These are phyloP conservation scores for Deilephila elpenor DNA, from an alignment of 2,888 invertebrate genomes.

Conservation along the genomic window DNA sequence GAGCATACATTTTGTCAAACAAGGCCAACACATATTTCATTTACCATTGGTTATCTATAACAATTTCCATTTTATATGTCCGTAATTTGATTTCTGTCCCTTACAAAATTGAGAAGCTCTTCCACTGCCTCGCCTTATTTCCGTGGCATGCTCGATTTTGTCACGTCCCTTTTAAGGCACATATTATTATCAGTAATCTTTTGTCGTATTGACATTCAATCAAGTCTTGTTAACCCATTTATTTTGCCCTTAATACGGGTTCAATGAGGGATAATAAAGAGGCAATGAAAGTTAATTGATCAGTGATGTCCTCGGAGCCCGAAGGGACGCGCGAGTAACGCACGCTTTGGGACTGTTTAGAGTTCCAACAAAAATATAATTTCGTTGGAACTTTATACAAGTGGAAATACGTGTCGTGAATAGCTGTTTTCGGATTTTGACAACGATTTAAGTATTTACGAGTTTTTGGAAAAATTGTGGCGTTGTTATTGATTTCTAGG, in stretches of 20 bases:
- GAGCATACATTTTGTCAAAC: background rate
- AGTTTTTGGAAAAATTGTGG: too few relatives aligned
- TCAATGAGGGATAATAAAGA: constrained; percentile 38
- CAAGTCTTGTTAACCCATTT: constrained; percentile 38
- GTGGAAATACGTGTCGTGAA: too few relatives aligned
- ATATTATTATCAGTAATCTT: constrained; percentile 25
- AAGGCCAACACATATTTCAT: too few relatives aligned
- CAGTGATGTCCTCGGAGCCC: constrained; percentile 35
- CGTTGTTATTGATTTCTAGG: too few relatives aligned
- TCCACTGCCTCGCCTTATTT: background rate
- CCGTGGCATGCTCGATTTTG: background rate
- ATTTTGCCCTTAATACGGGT: constrained; percentile 39
- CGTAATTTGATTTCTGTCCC: background rate
- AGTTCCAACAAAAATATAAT: background rate
- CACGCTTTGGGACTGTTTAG: background rate
- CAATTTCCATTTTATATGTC: background rate
- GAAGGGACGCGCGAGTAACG: constrained; percentile 30
- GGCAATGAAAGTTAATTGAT: constrained; percentile 39
- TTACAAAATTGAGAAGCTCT: background rate
- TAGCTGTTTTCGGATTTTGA: too few relatives aligned
- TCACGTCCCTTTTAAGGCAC: background rate
- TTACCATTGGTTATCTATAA: too few relatives aligned
- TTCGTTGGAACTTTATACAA: background rate
- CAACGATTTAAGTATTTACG: too few relatives aligned
- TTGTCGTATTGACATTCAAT: constrained; percentile 29